Evolutionary conservation across 2,797 vertebrate species (phyloP), one percentile per base, ranked within the genome.

Genomic region (Paguma larvata): DNA sequence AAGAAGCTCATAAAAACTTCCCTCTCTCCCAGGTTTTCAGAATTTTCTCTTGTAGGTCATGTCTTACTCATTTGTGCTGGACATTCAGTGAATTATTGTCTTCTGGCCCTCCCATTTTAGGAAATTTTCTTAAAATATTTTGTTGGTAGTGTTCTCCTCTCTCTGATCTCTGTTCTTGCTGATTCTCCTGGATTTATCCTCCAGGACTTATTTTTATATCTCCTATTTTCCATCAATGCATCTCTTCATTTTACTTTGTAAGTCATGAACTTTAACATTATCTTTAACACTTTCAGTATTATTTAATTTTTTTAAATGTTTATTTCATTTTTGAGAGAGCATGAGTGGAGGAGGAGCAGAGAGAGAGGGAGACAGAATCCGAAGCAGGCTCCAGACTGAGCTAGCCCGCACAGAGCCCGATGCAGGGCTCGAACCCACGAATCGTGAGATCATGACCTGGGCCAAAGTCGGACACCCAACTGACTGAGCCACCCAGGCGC

Each of bases 51-150:
- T 44, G 0, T 67, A 25, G 16, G 51, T 87, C 23, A 44, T 27
- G 9, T 30, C 73, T 95, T 56, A 63, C 80, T 63, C n/a, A 88
- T 68, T 65, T 80, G 30, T 87, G 4, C 0, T 78, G 23, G 65
- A 59, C 30, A 53, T 34, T 83, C 32, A 63, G 12, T 53, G 44
- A 63, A 5, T 78, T 11, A 13, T 59, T 75, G 77, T 70, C 34
- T 62, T 59, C 44, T 77, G 53, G 41, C 34, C 9, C 67, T 59
- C 89, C 9, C 25, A 48, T 86, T 84, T 95, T 93, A 78, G n/a
- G 27, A 88, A 92, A 56, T 68, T 68, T 56, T 70, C 34, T 72
- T 56, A 92, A 89, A 79, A 77, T 83, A 72, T 94, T 56, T 34
- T 77, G 9, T 34, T 77, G 9, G 32, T 88, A 79, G 59, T 67